phyloP scores from a whole-genome alignment of 92 coral and sea anemone species.

The Galaxea fascicularis region DNA sequence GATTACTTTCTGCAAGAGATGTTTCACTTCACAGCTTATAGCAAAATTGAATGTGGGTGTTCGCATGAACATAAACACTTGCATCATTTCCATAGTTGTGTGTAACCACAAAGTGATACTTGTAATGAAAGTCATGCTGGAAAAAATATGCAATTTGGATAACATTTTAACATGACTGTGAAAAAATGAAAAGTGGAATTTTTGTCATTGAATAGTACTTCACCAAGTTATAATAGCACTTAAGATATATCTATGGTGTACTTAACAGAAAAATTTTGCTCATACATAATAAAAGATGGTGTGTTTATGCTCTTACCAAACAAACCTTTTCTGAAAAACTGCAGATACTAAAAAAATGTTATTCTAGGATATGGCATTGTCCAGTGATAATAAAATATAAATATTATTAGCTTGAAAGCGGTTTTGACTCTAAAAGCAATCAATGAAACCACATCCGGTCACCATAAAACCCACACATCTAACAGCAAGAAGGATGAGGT shows the following conservation, averaged over 20 bases:
- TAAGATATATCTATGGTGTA: no score
- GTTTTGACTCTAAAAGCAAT: no score
- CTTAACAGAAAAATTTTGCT: no score
- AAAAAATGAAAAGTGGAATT: not conserved
- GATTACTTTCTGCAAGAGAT: not conserved
- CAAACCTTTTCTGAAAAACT: no score
- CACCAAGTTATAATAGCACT: no score
- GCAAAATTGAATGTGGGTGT: not conserved
- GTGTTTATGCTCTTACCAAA: no score
- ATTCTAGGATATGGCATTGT: not conserved
- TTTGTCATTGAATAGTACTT: not conserved
- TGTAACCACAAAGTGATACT: constrained; percentile 10
- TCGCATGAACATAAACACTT: not conserved
- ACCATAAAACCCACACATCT: no score
- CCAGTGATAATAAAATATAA: not conserved
- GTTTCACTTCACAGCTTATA: not conserved
- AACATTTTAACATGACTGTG: not conserved
- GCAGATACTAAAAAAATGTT: not conserved
- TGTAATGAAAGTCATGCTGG: not conserved
- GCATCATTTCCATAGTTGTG: not conserved
- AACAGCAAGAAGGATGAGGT: no score
- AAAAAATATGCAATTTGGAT: not conserved
- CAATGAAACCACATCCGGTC: no score
- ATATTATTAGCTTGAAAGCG: no score
- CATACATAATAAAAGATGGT: no score